Conservation (phyloP, 92 coral and sea anemone genomes). For the Montipora capitata region DNA sequence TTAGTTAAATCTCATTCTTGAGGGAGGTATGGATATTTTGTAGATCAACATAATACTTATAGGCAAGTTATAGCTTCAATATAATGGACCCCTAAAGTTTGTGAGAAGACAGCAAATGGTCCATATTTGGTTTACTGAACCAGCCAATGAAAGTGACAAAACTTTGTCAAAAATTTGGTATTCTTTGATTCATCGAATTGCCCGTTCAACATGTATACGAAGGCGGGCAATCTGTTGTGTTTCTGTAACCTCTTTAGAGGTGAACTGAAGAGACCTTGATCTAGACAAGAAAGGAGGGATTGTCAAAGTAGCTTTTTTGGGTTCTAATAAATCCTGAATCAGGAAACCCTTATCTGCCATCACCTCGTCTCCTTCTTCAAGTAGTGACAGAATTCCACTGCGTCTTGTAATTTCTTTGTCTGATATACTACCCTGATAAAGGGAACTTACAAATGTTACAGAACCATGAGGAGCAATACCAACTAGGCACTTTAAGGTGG, state of each 20-base stretch:
- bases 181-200: slow-evolving; percentile 45
- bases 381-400: slow-evolving; percentile 42
- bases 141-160: slow-evolving; percentile 54
- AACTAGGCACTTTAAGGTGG: slow-evolving; percentile 51
- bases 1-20: not conserved
- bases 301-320: slow-evolving; percentile 27
- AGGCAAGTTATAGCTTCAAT: slow-evolving; percentile 25
- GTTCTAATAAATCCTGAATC: slow-evolving; percentile 32
- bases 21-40: slow-evolving; percentile 8
- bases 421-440: slow-evolving; percentile 56
- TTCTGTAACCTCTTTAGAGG: slow-evolving; percentile 36
- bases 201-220: slow-evolving; percentile 62
- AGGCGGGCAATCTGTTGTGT: slow-evolving; percentile 62
- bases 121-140: slow-evolving; percentile 47
- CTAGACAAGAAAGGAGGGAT: slow-evolving; percentile 71
- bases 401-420: slow-evolving; percentile 57
- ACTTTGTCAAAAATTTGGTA: slow-evolving; percentile 53
- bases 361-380: slow-evolving; percentile 54
- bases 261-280: slow-evolving; percentile 45
- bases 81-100: slow-evolving; percentile 58
- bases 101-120: slow-evolving; percentile 41
- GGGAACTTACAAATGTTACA: slow-evolving; percentile 46
- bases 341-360: slow-evolving; percentile 72
- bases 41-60: slow-evolving; percentile 12
- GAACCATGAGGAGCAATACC: slow-evolving; percentile 68